phyloP scores from a whole-genome alignment of 2,113 vertebrate genomes.

The Acrocephalus arundinaceus region DNA sequence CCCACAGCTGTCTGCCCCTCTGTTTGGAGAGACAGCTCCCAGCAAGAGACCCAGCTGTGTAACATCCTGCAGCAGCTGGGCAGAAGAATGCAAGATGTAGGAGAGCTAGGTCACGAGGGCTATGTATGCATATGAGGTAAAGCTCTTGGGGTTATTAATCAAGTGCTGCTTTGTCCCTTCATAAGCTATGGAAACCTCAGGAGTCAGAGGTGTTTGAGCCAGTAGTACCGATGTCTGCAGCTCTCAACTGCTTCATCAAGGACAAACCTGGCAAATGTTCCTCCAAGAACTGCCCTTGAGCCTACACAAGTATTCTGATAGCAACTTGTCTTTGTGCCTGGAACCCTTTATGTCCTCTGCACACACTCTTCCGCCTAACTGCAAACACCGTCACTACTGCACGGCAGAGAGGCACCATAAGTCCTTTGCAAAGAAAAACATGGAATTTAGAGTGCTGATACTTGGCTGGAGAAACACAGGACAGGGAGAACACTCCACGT shows the following conservation, averaged over 20 bases:
- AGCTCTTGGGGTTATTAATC: neutral
- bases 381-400: neutral
- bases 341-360: neutral
- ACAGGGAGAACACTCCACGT: neutral
- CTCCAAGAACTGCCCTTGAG: neutral
- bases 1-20: neutral
- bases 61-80: slow-evolving; percentile 9
- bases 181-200: neutral
- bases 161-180: neutral
- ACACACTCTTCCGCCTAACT: neutral
- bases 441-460: neutral
- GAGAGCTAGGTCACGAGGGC: neutral
- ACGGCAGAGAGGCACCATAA: neutral
- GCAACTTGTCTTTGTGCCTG: neutral
- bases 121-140: neutral
- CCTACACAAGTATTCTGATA: neutral
- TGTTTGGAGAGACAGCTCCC: neutral
- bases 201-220: neutral
- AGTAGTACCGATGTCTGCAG: neutral
- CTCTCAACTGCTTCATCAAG: neutral
- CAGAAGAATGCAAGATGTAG: neutral
- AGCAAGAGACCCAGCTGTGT: neutral
- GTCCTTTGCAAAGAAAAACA: neutral
- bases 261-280: neutral
- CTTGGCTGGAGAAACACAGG: neutral